Percentiles rank a stretch among this genome's conserved stretches.
These are phyloP conservation scores for Dryas iulia DNA, from an alignment of 1,140 invertebrate genomes.

Conservation along the genomic window DNA sequence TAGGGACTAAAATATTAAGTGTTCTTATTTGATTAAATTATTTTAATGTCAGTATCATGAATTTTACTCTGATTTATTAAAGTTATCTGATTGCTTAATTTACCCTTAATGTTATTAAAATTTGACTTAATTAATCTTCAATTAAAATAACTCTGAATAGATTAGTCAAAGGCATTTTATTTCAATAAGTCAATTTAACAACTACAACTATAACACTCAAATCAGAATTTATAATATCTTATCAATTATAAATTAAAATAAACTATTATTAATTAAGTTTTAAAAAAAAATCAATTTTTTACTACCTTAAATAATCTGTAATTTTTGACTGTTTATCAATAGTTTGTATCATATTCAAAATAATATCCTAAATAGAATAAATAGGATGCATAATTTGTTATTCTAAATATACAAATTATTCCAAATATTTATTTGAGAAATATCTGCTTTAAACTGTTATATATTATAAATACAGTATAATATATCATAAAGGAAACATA, in stretches of 20 bases:
- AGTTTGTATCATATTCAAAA: neutral
- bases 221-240: too few species aligned
- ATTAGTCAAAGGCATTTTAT: too few species aligned
- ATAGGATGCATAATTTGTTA: neutral
- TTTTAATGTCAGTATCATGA: neutral
- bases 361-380: neutral
- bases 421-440: too few species aligned
- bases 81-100: too few species aligned
- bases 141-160: neutral
- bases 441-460: too few species aligned
- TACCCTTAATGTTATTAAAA: neutral
- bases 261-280: too few species aligned
- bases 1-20: neutral
- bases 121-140: neutral
- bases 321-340: neutral
- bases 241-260: too few species aligned
- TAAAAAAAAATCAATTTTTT: too few species aligned
- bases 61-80: neutral
- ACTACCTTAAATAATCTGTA: neutral
- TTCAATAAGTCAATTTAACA: too few species aligned
- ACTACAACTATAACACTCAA: too few species aligned
- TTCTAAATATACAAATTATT: too few species aligned
- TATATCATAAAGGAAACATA: neutral
- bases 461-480: too few species aligned
- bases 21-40: neutral